These are phyloP conservation scores for Pasiphila rectangulata DNA, from an alignment of 2,888 invertebrate species.

Conservation along the genomic window DNA sequence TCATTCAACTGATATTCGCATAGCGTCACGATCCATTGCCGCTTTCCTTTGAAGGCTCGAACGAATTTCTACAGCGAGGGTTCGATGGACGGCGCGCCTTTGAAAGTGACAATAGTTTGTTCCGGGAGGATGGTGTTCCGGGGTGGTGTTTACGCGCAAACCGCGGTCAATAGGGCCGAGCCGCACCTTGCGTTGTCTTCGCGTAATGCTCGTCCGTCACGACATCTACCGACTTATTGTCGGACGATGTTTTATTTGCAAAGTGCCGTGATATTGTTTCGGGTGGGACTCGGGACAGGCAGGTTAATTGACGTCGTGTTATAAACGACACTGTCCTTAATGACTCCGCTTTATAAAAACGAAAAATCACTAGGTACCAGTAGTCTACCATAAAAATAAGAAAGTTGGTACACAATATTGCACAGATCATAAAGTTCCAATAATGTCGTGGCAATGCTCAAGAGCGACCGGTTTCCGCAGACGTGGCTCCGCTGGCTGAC, in stretches of 20 bases:
- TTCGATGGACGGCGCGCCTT: constrained; percentile 18
- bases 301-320: constrained; percentile 67
- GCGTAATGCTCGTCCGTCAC: constrained; percentile 71
- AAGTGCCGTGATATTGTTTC: constrained; percentile 64
- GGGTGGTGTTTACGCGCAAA: constrained; percentile 72
- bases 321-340: constrained; percentile 53
- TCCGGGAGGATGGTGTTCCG: constrained; percentile 39
- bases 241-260: constrained; percentile 71
- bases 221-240: constrained; percentile 71
- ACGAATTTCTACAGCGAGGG: neutral
- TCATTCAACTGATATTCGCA: constrained; percentile 43
- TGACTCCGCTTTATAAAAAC: constrained; percentile 30
- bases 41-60: constrained; percentile 6
- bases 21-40: constrained; percentile 39
- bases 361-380: neutral
- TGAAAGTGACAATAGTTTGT: constrained; percentile 36
- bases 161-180: constrained; percentile 74
- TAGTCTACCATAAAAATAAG: constrained; percentile 17
- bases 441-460: constrained; percentile 21
- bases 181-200: constrained; percentile 74
- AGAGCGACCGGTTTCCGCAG: constrained; percentile 21
- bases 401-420: constrained; percentile 23
- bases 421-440: constrained; percentile 28
- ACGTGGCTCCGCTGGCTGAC: constrained; percentile 6
- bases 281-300: constrained; percentile 44